Evolutionary conservation across 2,113 vertebrate genomes (phyloP), one percentile per base, ranked within the genome.

Genomic region (Triplophysa tibetana): DNA sequence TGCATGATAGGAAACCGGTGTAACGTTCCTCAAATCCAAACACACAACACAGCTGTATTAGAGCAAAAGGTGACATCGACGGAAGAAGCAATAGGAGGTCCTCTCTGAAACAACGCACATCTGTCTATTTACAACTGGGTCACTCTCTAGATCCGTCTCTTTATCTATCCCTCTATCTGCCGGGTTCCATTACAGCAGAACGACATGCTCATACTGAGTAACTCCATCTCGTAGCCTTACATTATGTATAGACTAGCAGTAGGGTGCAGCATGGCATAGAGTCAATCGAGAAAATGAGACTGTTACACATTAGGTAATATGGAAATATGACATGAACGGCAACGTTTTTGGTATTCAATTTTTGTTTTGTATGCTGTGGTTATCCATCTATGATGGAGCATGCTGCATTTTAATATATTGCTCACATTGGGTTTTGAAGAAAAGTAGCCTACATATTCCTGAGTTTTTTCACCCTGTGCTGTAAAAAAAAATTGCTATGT

Each of bases 181-280:
- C 23, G 45, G 68, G 43, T 80, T 52, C 45, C 60, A 80, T 80
- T 80, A 80, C 58, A 64, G 68, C 70, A 62, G 58, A 26, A 63
- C 10, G 9, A 63, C 60, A 63, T 52, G 38, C 68, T 68, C 83
- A 70, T 85, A 85, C 87, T 81, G 83, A 48, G 85, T 88, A 86
- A 88, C 90, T 66, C 74, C 79, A 67, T 63, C 87, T 70, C 48
- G 5, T 21, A 29, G 17, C 9, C 52, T 78, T 91, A 81, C 89
- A 91, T 92, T 87, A 92, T 92, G 82, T 79, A 91, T 86, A 63
- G 76, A 78, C 45, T 75, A 75, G 73, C 17, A 48, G 54, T 74
- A 56, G 2, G 38, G 56, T 62, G 72, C 72, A 61, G 72, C 33
- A 62, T 11, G 33, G 17, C 29, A 74, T 58, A 73, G 29, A 21